Evolutionary conservation across 2,113 vertebrate genomes (phyloP).

Genomic region (Rhinoderma darwinii): DNA sequence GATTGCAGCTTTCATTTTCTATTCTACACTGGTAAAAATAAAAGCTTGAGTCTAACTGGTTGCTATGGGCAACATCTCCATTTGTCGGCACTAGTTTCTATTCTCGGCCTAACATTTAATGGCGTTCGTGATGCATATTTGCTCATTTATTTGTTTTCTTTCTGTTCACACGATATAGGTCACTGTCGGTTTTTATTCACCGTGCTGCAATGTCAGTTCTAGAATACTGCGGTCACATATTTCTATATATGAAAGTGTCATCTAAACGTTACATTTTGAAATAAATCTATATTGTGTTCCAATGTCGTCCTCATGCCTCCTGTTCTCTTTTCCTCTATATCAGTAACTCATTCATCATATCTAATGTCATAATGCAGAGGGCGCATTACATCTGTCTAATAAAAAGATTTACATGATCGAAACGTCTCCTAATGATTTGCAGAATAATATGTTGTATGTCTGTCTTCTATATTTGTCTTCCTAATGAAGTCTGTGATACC

Average conservation of each 20-base stretch:
- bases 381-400: not conserved
- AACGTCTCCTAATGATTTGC: not conserved
- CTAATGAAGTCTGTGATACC: not conserved
- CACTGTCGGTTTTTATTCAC: not conserved
- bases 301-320: not conserved
- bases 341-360: not conserved
- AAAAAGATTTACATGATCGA: not conserved
- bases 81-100: not conserved
- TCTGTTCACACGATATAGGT: not conserved
- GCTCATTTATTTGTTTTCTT: not conserved
- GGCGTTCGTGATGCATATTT: not conserved
- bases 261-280: not conserved
- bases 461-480: not conserved
- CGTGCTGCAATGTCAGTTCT: conserved; percentile 6
- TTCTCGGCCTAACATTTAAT: not conserved
- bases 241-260: conserved; percentile 19
- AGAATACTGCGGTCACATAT: not conserved
- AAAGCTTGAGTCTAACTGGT: not conserved
- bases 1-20: not conserved
- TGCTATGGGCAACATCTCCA: not conserved
- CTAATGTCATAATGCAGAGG: conserved; percentile 8
- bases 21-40: not conserved
- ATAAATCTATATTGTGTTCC: conserved; percentile 10
- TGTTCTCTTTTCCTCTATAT: not conserved
- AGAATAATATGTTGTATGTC: not conserved